These are phyloP conservation scores for Drosophila helvetica DNA, from an alignment of 2,888 invertebrate genomes.

Conservation along the genomic window DNA sequence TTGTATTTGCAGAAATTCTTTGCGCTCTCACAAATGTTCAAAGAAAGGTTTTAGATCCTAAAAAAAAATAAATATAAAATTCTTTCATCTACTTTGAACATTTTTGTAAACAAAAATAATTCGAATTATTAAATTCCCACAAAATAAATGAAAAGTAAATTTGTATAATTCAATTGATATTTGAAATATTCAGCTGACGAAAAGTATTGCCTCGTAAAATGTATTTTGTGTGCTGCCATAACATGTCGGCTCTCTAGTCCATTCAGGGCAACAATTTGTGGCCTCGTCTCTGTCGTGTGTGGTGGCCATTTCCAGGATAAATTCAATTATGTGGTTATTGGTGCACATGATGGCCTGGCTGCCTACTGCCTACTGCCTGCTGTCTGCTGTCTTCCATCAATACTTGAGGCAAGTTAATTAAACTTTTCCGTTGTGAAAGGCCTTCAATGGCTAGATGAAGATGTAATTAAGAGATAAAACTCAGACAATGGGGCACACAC, in stretches of 20 bases:
- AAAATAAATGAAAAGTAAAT: constrained; percentile 3
- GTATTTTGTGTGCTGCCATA: background rate
- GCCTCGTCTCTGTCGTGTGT: background rate
- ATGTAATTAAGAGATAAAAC: constrained; percentile 74
- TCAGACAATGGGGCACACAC: constrained; percentile 58
- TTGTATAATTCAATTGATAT: background rate
- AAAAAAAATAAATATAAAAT: background rate
- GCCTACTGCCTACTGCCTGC: background rate
- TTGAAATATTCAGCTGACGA: background rate
- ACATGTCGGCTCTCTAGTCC: background rate
- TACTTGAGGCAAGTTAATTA: constrained; percentile 65
- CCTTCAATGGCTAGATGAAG: constrained; percentile 64
- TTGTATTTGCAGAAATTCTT: background rate
- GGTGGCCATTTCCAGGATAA: constrained; percentile 48
- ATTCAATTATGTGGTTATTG: constrained; percentile 66
- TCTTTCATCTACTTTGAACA: background rate
- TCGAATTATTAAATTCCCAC: background rate
- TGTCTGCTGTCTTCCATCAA: constrained; percentile 10
- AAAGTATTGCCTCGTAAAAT: background rate
- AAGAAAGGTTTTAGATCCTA: background rate
- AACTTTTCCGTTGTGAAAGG: constrained; percentile 59
- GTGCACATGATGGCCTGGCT: constrained; percentile 4
- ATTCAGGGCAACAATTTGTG: constrained; percentile 15
- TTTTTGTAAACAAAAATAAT: background rate
- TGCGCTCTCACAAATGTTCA: background rate